Conservation (phyloP, 2,113 vertebrate species). For the Phylloscopus trochiloides region DNA sequence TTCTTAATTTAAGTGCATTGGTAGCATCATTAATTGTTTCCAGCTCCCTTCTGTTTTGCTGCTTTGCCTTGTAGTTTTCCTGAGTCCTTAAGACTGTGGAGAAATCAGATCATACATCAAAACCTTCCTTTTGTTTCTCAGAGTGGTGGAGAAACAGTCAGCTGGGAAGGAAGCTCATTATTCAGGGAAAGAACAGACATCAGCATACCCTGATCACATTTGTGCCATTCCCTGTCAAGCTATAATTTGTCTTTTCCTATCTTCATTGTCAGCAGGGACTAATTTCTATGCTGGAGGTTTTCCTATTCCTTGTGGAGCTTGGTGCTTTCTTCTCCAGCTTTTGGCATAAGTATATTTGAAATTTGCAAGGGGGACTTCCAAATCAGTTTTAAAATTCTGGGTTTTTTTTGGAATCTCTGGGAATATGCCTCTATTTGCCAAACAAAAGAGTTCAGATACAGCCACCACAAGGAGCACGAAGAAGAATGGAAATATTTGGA, state of each 20-base stretch:
- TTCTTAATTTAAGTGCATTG: background rate
- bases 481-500: background rate
- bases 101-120: slow-evolving; percentile 11
- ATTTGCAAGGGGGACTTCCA: background rate
- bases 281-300: background rate
- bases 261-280: background rate
- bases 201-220: slow-evolving; percentile 21
- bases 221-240: background rate
- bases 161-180: background rate
- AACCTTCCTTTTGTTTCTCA: background rate
- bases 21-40: background rate
- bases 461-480: background rate
- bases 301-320: background rate
- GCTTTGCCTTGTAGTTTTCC: slow-evolving; percentile 13
- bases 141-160: background rate
- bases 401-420: background rate
- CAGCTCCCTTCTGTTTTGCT: background rate
- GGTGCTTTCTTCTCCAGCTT: background rate
- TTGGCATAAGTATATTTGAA: background rate
- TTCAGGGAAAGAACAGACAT: background rate
- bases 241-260: slow-evolving; percentile 18
- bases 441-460: background rate
- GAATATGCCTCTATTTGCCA: background rate
- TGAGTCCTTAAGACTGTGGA: background rate
- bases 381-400: background rate